Evolutionary conservation across 2,888 invertebrate species (phyloP), one percentile per base, ranked within the genome.

Genomic region (Schizaphis graminum): DNA sequence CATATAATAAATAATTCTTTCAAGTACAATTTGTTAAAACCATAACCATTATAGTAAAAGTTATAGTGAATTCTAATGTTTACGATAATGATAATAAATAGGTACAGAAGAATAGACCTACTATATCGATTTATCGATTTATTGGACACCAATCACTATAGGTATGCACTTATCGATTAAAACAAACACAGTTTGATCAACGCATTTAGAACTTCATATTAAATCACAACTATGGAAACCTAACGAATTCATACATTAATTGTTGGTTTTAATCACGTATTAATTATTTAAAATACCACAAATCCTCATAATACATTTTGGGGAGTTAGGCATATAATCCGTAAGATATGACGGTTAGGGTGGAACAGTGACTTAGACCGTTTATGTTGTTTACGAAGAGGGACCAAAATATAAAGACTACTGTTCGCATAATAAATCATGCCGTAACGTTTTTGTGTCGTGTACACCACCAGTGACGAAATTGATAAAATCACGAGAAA

Each of bases 341-440:
- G n/a, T 11, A 28, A 44, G 61, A 61, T 47, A 35, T 35, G 77
- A 77, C 7, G 35, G 77, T 77, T 77, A 10, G 89, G 44, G 67
- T n/a, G 67, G 11, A 35, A 13, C 47, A 47, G 49, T 47, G 90
- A n/a, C 57, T 44, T 89, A 28, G 41, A 8, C 13, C 35, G 13
- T 56, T 56, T 16, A 53, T 41, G 61, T 90, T 90, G 90, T 90
- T 90, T 90, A 47, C 47, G 11, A 21, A 90, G 21, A 47, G 57
- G 47, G n/a, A 67, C 61, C n/a, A 24, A 47, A 61, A 90, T 61
- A 89, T 89, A n/a, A 67, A 67, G 67, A 67, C 67, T 49, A 53
- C 91, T 53, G 88, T 53, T 47, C 47, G 49, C 67, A 41, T 88
- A 67, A 92, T 92, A 92, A 88, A 88, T 92, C 87, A 92, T 47